phyloP scores from a whole-genome alignment of 2,888 invertebrate genomes.

The Drosophila anomelani region DNA sequence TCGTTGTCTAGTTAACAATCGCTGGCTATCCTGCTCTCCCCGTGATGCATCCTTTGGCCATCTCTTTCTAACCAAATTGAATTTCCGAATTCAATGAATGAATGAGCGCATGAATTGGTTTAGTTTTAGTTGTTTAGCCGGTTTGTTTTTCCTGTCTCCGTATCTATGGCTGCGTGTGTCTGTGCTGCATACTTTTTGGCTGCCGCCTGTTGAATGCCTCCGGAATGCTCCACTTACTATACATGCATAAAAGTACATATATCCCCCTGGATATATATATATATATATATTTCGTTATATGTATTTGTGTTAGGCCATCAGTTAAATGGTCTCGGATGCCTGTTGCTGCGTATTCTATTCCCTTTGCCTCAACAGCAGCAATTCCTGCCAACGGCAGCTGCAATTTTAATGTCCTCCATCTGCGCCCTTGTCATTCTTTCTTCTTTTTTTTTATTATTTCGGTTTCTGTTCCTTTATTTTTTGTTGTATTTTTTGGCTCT shows the following conservation, averaged over 20 bases:
- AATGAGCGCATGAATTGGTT: constrained; percentile 78
- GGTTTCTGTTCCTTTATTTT: constrained; percentile 11
- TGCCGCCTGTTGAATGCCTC: constrained; percentile 69
- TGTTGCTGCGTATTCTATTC: constrained; percentile 27
- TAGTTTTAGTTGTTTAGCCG: constrained; percentile 77
- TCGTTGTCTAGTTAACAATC: constrained; percentile 71
- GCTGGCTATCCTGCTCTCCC: constrained; percentile 11
- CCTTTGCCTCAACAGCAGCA: constrained; percentile 17
- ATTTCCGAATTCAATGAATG: constrained; percentile 84
- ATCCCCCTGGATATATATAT: constrained; percentile 6
- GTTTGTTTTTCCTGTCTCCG: constrained; percentile 49
- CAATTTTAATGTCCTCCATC: constrained; percentile 57
- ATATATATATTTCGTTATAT: constrained; percentile 20
- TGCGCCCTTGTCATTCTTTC: constrained; percentile 36
- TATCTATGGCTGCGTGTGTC: constrained; percentile 13
- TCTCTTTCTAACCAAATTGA: constrained; percentile 73
- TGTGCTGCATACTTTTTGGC: constrained; percentile 74
- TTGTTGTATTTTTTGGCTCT: constrained; percentile 53
- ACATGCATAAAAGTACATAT: constrained; percentile 8
- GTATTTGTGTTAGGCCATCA: constrained; percentile 50
- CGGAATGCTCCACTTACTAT: constrained; percentile 50
- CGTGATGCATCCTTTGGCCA: constrained; percentile 42
- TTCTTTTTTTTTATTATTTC: constrained; percentile 40
- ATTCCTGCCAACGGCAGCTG: constrained; percentile 44
- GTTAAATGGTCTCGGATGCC: constrained; percentile 54